Percentiles rank a stretch among this genome's conserved stretches.
phyloP scores from a whole-genome alignment of 2,888 invertebrate genomes.

The Acanthosepion esculentum region DNA sequence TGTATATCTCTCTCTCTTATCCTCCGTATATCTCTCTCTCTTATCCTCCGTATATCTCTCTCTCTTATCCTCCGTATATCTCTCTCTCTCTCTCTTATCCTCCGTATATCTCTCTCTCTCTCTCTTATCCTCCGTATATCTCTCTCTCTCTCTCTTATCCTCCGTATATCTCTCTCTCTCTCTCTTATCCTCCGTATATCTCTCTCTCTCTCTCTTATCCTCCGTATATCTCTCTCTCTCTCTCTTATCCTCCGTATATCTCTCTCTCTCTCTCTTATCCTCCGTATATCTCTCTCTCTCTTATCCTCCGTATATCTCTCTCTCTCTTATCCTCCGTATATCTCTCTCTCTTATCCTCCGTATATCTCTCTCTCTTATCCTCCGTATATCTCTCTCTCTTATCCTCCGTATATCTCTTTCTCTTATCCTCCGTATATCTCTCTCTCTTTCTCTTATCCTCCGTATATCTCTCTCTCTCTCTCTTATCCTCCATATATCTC shows the following conservation, averaged over 20 bases:
- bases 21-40: not conserved
- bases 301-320: rapidly evolving
- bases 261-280: rapidly evolving
- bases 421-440: not conserved
- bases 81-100: not conserved
- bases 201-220: not conserved
- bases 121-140: too few relatives aligned
- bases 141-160: not conserved
- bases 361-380: not conserved
- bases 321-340: rapidly evolving
- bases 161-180: not conserved
- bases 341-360: not conserved
- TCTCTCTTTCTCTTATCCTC: not conserved
- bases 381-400: not conserved
- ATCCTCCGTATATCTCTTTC: not conserved
- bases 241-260: rapidly evolving
- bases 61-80: rapidly evolving
- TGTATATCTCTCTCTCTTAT: not conserved
- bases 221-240: rapidly evolving
- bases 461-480: too few relatives aligned
- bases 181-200: rapidly evolving
- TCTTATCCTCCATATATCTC: too few relatives aligned
- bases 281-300: too few relatives aligned
- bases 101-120: not conserved
- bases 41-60: not conserved